These are phyloP conservation scores for Planococcus citri DNA, from an alignment of 1,140 invertebrate species.

Conservation along the genomic window DNA sequence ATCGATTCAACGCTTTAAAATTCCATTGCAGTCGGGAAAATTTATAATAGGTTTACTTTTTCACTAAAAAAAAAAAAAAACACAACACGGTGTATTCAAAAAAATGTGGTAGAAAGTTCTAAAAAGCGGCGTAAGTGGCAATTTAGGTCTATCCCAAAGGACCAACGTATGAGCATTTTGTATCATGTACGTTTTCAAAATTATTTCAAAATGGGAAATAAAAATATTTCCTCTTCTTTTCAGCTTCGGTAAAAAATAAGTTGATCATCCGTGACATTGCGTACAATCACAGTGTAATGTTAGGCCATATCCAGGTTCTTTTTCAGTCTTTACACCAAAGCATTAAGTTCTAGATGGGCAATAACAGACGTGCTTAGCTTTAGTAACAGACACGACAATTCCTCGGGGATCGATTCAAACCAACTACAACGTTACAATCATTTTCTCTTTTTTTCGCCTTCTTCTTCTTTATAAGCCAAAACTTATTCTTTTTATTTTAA, in stretches of 20 bases:
- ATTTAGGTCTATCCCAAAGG: conserved; percentile 12
- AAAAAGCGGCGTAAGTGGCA: conserved; percentile 10
- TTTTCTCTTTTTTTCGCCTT: background rate
- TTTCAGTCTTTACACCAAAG: conserved; percentile 11
- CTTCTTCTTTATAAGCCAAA: conserved; percentile 6
- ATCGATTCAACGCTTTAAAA: background rate
- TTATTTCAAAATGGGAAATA: conserved; percentile 13
- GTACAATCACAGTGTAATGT: conserved; percentile 16
- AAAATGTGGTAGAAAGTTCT: conserved; percentile 19
- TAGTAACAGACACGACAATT: conserved; percentile 9
- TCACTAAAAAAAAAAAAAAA: no score
- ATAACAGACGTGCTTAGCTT: conserved; percentile 19
- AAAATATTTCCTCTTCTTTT: conserved; percentile 18
- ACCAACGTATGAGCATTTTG: background rate
- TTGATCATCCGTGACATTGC: conserved; percentile 20
- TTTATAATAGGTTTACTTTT: conserved; percentile 9
- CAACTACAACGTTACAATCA: conserved; percentile 2
- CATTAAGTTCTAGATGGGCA: conserved; percentile 20
- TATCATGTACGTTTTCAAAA: conserved; percentile 10
- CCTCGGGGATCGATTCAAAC: conserved; percentile 1
- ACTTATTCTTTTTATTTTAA: conserved; percentile 4
- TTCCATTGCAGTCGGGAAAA: conserved; percentile 7
- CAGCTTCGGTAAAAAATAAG: conserved; percentile 17
- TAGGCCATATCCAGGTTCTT: conserved; percentile 15
- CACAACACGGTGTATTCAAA: conserved; percentile 14